Base-by-base conservation (phyloP, 2,113 vertebrate species). In the Leptobrachium leishanense region DNA sequence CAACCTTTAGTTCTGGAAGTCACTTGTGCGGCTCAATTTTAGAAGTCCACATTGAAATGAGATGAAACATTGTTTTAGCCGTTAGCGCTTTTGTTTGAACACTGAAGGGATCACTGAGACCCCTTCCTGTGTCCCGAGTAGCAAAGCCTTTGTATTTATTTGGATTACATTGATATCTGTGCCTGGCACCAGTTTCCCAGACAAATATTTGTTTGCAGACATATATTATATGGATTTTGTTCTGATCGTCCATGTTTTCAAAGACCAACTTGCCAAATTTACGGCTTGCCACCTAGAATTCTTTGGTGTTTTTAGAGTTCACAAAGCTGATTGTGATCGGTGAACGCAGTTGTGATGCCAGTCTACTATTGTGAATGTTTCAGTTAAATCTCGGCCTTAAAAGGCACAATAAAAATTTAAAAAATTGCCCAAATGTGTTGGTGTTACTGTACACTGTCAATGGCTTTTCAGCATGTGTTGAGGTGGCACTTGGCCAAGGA, bases 21-120 rank as follows among this genome's bases (percentile, higher is more conserved):
- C 68, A 54, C 43, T 72, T 65, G n/a, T 43, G 9, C 43, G 39
- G 31, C 68, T 79, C 46, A 13, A 9, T 53, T 65, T 70, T 65
- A 79, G 69, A 79, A 66, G 57, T 71, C 68, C 68, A 54, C 76
- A 63, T 53, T 71, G 68, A 59, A 54, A 71, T 78, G 54, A 72
- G 68, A 78, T 78, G 55, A 62, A 68, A 8, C 75, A 73, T 73
- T 69, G 54, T 77, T 67, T 44, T 65, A 64, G 68, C 68, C 57
- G 39, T 43, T 12, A 72, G 59, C 44, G 7, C 70, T 62, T 77
- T 31, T 31, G 64, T 68, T 40, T 74, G 72, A 43, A 40, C 42
- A 74, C 9, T 43, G n/a, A 74, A 31, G 6, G 8, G 72, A 74
- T 63, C 72, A 74, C 13, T 46, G 13, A 46, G 15, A 31, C 42